phyloP scores from a whole-genome alignment of 2,888 invertebrate genomes.

The Polietes domitor region DNA sequence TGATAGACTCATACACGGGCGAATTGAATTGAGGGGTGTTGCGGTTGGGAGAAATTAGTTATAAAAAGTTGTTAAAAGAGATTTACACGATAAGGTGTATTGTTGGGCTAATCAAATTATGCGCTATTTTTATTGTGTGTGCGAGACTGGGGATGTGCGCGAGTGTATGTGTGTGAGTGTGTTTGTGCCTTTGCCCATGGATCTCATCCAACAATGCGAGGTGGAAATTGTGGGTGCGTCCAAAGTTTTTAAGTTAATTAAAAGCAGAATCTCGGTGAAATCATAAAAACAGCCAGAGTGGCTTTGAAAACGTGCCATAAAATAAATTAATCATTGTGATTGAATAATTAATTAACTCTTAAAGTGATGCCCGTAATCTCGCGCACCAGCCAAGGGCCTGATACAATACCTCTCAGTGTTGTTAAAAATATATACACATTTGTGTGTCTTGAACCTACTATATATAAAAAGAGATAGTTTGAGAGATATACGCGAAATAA shows the following conservation, averaged over 20 bases:
- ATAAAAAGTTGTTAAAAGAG: conserved; percentile 64
- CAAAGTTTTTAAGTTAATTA: conserved; percentile 66
- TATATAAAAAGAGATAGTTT: no score
- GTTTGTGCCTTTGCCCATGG: neutral
- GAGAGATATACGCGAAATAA: no score
- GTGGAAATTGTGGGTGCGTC: conserved; percentile 65
- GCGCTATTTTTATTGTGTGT: conserved; percentile 57
- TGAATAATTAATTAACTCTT: conserved; percentile 55
- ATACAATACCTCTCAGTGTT: no score
- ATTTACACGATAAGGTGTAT: conserved; percentile 64
- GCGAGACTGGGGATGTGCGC: conserved; percentile 27
- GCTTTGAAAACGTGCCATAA: conserved; percentile 59
- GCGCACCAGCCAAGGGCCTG: no score
- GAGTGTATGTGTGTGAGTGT: conserved; percentile 2
- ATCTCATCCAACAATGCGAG: conserved; percentile 9
- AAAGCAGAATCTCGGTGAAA: conserved; percentile 44
- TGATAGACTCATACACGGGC: neutral
- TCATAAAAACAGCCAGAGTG: conserved; percentile 16
- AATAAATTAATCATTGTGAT: conserved; percentile 65
- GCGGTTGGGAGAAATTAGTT: conserved; percentile 51
- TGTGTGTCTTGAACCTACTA: no score
- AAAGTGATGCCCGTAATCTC: neutral
- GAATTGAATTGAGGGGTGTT: neutral
- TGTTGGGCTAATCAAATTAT: conserved; percentile 62
- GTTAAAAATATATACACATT: no score